Conservation (phyloP, 2,797 vertebrate genomes). For the Mormyrus proboscirostris region DNA sequence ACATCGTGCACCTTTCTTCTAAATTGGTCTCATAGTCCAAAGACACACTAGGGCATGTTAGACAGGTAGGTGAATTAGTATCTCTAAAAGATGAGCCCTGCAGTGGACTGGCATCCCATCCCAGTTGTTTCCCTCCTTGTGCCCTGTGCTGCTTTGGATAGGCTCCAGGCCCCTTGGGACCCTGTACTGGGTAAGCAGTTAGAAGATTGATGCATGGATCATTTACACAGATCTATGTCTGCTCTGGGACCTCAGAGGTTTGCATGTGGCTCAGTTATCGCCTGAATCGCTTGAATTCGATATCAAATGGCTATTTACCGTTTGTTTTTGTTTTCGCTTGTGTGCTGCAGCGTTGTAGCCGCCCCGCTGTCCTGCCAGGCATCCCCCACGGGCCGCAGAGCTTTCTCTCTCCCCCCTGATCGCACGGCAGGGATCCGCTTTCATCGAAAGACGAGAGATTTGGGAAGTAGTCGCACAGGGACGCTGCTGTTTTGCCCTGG, state of each 20-base stretch:
- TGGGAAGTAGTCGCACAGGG: neutral
- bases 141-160: neutral
- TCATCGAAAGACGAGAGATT: neutral
- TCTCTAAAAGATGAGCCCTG: neutral
- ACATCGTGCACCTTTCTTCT: neutral
- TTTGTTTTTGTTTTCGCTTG: neutral
- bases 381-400: neutral
- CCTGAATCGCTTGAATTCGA: neutral
- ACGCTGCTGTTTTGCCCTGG: neutral
- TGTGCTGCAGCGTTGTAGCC: slow-evolving; percentile 14
- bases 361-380: neutral
- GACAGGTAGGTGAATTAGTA: neutral
- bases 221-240: neutral
- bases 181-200: neutral
- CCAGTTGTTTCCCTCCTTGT: neutral
- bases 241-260: neutral
- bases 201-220: neutral
- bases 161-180: neutral
- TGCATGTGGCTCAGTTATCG: neutral
- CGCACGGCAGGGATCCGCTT: neutral
- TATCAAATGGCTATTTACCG: neutral
- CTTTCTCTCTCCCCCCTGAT: neutral
- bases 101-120: neutral
- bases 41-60: neutral
- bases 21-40: neutral